phyloP scores from a whole-genome alignment of 2,888 invertebrate species.

The Phymatocera aterrima region DNA sequence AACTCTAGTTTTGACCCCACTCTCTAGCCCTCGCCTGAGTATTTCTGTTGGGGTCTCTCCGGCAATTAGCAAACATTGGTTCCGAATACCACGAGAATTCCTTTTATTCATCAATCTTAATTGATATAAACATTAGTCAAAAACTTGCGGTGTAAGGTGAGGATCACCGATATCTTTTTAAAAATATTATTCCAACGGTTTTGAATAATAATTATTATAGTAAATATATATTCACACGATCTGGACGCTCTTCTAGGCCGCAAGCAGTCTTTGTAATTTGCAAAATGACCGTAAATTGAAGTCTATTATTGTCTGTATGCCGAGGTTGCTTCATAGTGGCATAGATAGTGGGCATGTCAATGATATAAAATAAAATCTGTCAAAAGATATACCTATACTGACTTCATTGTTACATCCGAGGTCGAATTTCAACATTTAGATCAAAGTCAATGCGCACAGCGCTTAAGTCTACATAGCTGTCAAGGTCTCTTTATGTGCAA shows the following conservation, averaged over 20 bases:
- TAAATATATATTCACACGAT: not conserved
- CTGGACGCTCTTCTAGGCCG: too few species aligned
- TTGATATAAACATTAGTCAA: not conserved
- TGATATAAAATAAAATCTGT: not conserved
- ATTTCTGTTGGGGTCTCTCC: not conserved
- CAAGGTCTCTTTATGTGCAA: not conserved
- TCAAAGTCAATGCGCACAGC: not conserved
- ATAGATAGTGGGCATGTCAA: too few species aligned
- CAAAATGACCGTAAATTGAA: too few species aligned
- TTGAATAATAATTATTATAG: not conserved
- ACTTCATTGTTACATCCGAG: not conserved
- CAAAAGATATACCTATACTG: not conserved
- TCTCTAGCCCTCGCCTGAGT: not conserved
- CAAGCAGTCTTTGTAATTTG: too few species aligned
- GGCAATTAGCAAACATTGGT: not conserved
- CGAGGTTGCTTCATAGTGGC: too few species aligned
- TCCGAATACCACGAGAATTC: not conserved
- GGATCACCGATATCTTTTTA: not conserved
- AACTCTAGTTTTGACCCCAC: constrained; percentile 1
- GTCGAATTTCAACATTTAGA: not conserved
- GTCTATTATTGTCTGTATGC: too few species aligned
- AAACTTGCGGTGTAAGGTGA: not conserved
- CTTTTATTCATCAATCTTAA: not conserved
- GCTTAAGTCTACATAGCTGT: not conserved
- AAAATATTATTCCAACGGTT: not conserved